Percentiles rank a stretch among this genome's conserved stretches.
These are phyloP conservation scores for Amphilophus citrinellus DNA, from an alignment of 2,113 vertebrate genomes.

Conservation along the genomic window DNA sequence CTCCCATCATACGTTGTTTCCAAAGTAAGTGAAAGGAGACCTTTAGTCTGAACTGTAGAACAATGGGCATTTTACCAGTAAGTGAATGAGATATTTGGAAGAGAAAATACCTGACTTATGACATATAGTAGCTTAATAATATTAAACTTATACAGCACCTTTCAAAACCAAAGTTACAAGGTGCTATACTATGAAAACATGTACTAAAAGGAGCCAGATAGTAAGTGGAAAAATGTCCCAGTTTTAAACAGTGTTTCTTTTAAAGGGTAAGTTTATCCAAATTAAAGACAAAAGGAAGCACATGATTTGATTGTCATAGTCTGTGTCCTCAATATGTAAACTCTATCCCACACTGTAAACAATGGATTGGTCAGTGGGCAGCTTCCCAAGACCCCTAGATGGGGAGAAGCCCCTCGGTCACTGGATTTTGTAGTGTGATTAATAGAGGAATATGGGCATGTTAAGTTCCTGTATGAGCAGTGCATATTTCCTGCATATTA, in stretches of 20 bases:
- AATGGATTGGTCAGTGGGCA: background rate
- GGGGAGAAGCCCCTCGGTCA: background rate
- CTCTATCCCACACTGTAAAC: background rate
- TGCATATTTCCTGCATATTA: background rate
- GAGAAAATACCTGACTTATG: conserved; percentile 28
- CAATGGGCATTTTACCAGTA: conserved; percentile 55
- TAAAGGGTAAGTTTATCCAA: background rate
- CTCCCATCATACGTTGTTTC: conserved; percentile 42
- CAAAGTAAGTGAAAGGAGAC: conserved; percentile 17
- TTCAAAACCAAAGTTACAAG: background rate
- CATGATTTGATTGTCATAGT: background rate
- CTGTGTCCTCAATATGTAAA: background rate
- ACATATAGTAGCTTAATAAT: background rate
- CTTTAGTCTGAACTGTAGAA: conserved; percentile 34
- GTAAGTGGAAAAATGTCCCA: background rate
- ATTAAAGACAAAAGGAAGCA: background rate
- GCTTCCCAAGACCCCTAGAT: background rate
- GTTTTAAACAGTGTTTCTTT: background rate
- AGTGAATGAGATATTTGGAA: conserved; percentile 26
- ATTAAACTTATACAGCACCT: background rate
- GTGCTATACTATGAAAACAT: background rate
- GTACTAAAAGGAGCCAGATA: background rate
- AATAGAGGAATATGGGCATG: background rate
- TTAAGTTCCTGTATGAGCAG: background rate
- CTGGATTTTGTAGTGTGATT: background rate